Conservation (phyloP, 1,140 invertebrate species). For the Halesus radiatus region DNA sequence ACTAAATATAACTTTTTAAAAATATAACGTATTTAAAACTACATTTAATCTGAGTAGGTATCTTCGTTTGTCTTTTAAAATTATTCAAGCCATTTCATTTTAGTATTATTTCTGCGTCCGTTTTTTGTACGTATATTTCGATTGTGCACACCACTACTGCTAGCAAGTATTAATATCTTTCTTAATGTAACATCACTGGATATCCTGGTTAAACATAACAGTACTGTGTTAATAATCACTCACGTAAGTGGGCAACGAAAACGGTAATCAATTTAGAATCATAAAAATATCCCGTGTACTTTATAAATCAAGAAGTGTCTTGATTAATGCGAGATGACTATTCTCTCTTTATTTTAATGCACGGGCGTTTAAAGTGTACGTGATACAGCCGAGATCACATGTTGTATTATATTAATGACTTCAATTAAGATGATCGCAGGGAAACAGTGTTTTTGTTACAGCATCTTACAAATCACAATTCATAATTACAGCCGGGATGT, state of each 20-base stretch:
- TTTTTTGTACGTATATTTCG: no score
- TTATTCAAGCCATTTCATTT: no score
- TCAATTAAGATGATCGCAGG: constrained; percentile 11
- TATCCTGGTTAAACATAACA: not conserved
- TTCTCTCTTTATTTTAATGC: not conserved
- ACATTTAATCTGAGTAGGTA: no score
- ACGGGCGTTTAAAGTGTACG: not conserved
- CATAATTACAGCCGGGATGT: constrained; percentile 21
- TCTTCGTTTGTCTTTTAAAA: no score
- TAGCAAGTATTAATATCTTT: no score
- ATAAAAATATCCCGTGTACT: not conserved
- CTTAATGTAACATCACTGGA: no score
- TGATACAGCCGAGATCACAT: not conserved
- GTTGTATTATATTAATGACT: not conserved
- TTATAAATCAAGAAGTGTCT: not conserved
- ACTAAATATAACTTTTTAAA: no score
- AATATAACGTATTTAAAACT: no score
- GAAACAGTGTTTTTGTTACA: not conserved
- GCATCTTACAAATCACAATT: constrained; percentile 12
- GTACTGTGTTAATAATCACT: not conserved
- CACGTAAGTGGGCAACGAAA: not conserved
- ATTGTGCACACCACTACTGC: no score
- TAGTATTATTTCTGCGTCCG: no score
- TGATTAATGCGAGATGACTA: constrained; percentile 5
- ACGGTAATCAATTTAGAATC: not conserved